These are phyloP conservation scores for Hypolimnas misippus DNA, from an alignment of 2,888 invertebrate species.

Conservation along the genomic window DNA sequence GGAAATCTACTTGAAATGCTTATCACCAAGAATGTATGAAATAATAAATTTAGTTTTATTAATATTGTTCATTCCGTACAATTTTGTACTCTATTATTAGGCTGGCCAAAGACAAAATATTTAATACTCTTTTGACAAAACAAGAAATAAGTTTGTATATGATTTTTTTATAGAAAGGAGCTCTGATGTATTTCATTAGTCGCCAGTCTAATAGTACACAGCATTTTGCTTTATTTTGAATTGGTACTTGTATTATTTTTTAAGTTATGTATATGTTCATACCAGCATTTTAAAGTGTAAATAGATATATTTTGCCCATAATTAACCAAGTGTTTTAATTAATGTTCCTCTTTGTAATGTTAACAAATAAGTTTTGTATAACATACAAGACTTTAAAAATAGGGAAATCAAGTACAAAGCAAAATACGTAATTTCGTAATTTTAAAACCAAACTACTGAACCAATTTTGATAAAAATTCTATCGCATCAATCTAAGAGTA, in stretches of 20 bases:
- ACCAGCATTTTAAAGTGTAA: conserved; percentile 81
- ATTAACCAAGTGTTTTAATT: conserved; percentile 50
- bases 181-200: conserved; percentile 34
- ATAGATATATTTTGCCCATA: conserved; percentile 84
- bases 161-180: conserved; percentile 2
- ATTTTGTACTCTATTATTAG: conserved; percentile 44
- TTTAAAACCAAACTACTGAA: too few relatives aligned
- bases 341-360: background rate
- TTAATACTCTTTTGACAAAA: conserved; percentile 1
- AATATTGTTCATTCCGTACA: conserved; percentile 49
- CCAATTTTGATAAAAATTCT: too few relatives aligned
- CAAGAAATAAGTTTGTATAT: conserved; percentile 4
- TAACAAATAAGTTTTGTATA: background rate
- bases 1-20: conserved; percentile 33
- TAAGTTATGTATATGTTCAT: conserved; percentile 74
- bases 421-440: too few relatives aligned
- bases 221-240: conserved; percentile 56
- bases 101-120: conserved; percentile 23
- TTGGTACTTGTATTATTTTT: conserved; percentile 72
- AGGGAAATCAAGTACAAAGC: too few relatives aligned
- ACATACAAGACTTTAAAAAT: background rate
- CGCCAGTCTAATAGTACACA: conserved; percentile 51
- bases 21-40: conserved; percentile 26
- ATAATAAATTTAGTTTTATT: conserved; percentile 29
- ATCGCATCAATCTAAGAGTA: too few relatives aligned